These are phyloP conservation scores for Scolopax bukidnonensis DNA, from an alignment of 2,797 vertebrate genomes.

Conservation along the genomic window DNA sequence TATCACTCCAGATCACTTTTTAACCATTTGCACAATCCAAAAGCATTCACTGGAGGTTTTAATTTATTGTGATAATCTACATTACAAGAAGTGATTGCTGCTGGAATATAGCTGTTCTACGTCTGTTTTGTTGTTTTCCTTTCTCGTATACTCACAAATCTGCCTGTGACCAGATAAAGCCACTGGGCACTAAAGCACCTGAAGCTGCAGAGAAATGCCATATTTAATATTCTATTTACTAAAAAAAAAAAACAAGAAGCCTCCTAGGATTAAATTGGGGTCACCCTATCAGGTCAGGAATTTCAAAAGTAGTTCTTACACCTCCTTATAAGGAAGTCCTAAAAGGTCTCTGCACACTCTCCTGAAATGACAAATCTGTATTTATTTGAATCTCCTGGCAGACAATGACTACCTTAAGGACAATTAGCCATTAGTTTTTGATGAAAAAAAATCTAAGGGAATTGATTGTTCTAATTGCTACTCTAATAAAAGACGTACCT, in stretches of 20 bases:
- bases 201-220: neutral
- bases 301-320: neutral
- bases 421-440: neutral
- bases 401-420: neutral
- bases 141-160: neutral
- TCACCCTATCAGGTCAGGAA: neutral
- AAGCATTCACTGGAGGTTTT: neutral
- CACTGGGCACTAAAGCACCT: neutral
- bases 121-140: neutral
- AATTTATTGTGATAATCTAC: neutral
- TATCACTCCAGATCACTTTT: conserved; percentile 18
- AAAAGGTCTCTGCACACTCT: neutral
- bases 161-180: neutral
- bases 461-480: neutral
- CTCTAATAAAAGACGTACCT: neutral
- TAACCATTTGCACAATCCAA: neutral
- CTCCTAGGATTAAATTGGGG: neutral
- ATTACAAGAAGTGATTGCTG: neutral
- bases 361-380: neutral
- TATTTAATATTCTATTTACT: neutral
- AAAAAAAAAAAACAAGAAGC: neutral
- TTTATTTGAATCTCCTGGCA: neutral
- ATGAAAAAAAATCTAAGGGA: neutral
- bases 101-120: neutral
- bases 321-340: neutral